Base-by-base conservation (phyloP, 2,113 vertebrate species). In the Haliaeetus leucogaster region DNA sequence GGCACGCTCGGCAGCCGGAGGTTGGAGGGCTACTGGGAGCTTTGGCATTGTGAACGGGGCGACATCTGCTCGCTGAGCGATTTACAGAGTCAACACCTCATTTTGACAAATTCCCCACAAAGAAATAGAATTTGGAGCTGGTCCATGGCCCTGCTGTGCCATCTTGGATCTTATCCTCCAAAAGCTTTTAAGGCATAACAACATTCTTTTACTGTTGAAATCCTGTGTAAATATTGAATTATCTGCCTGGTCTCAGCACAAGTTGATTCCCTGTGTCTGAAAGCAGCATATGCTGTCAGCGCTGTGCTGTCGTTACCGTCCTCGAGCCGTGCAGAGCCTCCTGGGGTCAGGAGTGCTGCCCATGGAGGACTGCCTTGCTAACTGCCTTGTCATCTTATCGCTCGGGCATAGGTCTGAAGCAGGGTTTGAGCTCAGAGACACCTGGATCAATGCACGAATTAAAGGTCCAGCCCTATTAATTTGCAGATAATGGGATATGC, bases 151-250 rank as follows among this genome's bases (percentile, higher is more conserved):
- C 65, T 84, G 59, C 83, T 79, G 66, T 72, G 89, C 78, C 83
- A 79, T 67, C 89, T 84, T 74, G 55, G 84, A 91, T 84, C 84
- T 80, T 38, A 63, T 79, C 55, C 80, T 36, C 84, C 29, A 13
- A 80, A 91, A 91, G 89, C 93, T 94, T 94, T 83, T 73, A 68
- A 79, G 80, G 36, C 73, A 50, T 47, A 79, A 70, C 79, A 68
- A 56, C 38, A 48, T 84, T 36, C 79, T 89, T 80, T 63, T 32
- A 15, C 43, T 84, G 89, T 80, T 89, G 89, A 89, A 94, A 84
- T 32, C 11, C 80, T 36, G 18, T 58, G 43, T 80, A 92, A 94
- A 91, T 74, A 88, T 58, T 94, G 84, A 65, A 21, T 53, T 58
- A 34, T 81, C 80, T 42, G 67, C 73, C 68, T n/a, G 27, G 18